Base-by-base conservation (phyloP, 2,113 vertebrate genomes). In the Colinus virginianus region DNA sequence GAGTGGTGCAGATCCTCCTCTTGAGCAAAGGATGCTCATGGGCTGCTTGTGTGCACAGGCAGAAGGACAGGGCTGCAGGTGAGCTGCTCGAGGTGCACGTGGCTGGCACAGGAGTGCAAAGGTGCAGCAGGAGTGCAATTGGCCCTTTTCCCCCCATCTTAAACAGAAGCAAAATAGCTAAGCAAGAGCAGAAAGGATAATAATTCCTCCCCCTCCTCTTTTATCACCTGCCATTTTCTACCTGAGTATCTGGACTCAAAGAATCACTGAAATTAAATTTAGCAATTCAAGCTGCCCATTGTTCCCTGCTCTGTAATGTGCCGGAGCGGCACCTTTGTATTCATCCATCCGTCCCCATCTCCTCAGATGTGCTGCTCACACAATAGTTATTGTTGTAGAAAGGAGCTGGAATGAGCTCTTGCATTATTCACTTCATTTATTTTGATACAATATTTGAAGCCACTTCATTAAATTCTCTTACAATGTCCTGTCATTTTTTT, bases 361-460 rank as follows among this genome's bases (percentile, higher is more conserved):
- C 75, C 82, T 42, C 77, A 12, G 56, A 42, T 23, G 40, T 82
- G 88, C 42, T 64, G 62, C 79, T 84, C 34, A 0, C 91, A 88
- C 78, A 40, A 36, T 78, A 42, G 36, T 38, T 51, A 64, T 53
- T 93, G 86, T 74, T 70, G 45, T 82, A 36, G 67, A 80, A 76
- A 68, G 77, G 62, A n/a, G 78, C 94, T 62, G 84, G 40, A 84
- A 76, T 9, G 43, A 53, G 92, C 69, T 68, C 87, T 83, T 75
- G 87, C 87, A 72, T 94, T 91, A 95, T 88, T 90, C 96, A 88
- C 96, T 95, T 88, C 95, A 86, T 96, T 97, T 96, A 94, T 93
- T 97, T 90, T 48, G 72, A 87, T 74, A 89, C 95, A 91, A 88
- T 88, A 85, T 94, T 96, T 90, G 92, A 49, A 95, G 83, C 81